A percentile compares a stretch with the other conserved stretches of the same genome.
Evolutionary conservation across 2,888 invertebrate genomes (phyloP).

Genomic region (Drosophila nigricruria): DNA sequence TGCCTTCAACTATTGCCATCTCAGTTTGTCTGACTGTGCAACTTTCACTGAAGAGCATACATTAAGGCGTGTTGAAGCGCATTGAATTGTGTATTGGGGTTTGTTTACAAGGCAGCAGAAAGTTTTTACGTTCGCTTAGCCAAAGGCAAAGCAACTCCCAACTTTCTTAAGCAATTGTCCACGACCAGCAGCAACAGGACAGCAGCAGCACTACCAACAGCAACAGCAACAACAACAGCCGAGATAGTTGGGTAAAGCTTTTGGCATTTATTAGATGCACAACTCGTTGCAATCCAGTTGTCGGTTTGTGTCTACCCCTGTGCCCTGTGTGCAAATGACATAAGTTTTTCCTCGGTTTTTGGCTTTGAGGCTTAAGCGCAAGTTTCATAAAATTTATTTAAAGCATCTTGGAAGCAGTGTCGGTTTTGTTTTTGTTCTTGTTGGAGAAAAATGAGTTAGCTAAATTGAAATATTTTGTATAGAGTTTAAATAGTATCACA

Average conservation of each 20-base stretch:
- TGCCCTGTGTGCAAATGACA: constrained; percentile 36
- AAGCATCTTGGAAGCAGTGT: constrained; percentile 41
- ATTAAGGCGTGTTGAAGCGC: constrained; percentile 79
- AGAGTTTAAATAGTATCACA: background rate
- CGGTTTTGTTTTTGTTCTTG: background rate
- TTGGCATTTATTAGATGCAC: constrained; percentile 77
- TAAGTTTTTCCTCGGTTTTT: constrained; percentile 63
- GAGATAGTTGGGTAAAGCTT: constrained; percentile 39
- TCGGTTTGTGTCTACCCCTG: constrained; percentile 2
- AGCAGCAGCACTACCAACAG: constrained; percentile 20
- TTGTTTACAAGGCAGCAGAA: constrained; percentile 77
- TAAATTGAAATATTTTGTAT: background rate
- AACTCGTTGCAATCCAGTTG: constrained; percentile 47
- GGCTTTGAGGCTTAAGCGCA: constrained; percentile 47
- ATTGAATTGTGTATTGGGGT: constrained; percentile 80
- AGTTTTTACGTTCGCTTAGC: constrained; percentile 79
- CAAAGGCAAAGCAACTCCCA: constrained; percentile 70
- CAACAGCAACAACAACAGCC: constrained; percentile 12
- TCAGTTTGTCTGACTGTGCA: constrained; percentile 30
- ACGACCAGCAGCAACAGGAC: constrained; percentile 35
- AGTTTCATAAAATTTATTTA: constrained; percentile 55
- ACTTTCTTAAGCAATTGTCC: constrained; percentile 74
- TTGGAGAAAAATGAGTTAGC: background rate
- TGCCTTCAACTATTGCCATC: constrained; percentile 10
- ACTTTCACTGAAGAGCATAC: constrained; percentile 73